Evolutionary conservation across 92 coral and sea anemone species (phyloP), one percentile per base, ranked within the genome.

Genomic region (Actinernus sp.): DNA sequence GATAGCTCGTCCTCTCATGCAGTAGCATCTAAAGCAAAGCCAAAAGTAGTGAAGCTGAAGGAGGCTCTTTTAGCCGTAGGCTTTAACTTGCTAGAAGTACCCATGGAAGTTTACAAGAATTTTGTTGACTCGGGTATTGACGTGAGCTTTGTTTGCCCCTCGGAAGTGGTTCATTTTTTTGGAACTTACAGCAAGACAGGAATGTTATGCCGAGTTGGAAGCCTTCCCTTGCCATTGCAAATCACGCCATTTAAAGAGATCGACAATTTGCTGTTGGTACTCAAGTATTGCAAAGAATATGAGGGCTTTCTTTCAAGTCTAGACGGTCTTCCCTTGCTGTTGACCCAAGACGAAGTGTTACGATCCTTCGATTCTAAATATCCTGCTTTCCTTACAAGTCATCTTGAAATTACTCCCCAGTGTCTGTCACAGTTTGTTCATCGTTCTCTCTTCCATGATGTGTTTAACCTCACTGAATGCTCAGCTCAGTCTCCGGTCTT

Each of bases 241-340:
- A n/a, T 26, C 0, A 83, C 94, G 11, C 83, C 64, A 1, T 83
- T 88, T 20, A 13, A 64, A 57, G 30, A 30, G 55, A 43, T 24
- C 1, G 0, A 0, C 3, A 28, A 63, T 23, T 57, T 83, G 33
- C 20, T 45, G 24, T 13, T 27, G 1, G 76, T 83, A 25, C 80
- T 88, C 16, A 25, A 26, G 41, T 93, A 88, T 60, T 93, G 96
- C 45, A 82, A 80, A 39, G 39, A 45, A 32, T 82, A 55, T 20
- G 16, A 41, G 1, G 14, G 28, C 19, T 93, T 93, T 52, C 30
- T 40, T 4, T 61, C 68, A 18, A 70, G 67, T n/a, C 86, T 93
- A 17, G 33, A 84, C 24, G 98, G 85, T 3, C 80, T 89, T 21
- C 98, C 98, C 8, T 61, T 93, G 51, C 86, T 93, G 20, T 71